Conservation (phyloP, 2,888 invertebrate species). For the Acleris sparsana region DNA sequence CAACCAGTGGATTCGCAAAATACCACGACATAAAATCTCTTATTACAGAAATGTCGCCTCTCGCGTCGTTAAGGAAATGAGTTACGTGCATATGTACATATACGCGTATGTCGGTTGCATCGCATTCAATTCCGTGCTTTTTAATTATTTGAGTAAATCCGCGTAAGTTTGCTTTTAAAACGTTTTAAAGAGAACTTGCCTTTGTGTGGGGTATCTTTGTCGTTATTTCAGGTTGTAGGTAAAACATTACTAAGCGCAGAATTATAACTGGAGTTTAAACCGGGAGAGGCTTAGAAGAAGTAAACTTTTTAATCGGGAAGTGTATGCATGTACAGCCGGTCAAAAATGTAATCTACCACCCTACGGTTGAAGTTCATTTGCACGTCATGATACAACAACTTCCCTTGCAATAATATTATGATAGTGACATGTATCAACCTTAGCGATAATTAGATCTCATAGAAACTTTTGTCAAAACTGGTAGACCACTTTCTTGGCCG, state of each 20-base stretch:
- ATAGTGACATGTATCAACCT: too few species aligned
- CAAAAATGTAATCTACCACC: too few species aligned
- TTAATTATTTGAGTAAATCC: conserved; percentile 55
- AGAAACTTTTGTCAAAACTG: too few species aligned
- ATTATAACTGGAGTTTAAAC: not conserved
- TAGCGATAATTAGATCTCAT: too few species aligned
- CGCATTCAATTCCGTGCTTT: conserved; percentile 53
- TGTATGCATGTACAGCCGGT: too few species aligned
- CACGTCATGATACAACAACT: too few species aligned
- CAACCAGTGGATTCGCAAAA: conserved; percentile 37
- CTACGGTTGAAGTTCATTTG: too few species aligned
- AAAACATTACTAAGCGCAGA: not conserved
- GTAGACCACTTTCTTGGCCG: too few species aligned
- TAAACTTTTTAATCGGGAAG: too few species aligned
- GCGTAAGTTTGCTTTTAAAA: conserved; percentile 40
- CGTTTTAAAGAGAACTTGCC: conserved; percentile 35
- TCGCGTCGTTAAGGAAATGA: conserved; percentile 68
- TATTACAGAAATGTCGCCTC: conserved; percentile 52
- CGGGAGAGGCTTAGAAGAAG: too few species aligned
- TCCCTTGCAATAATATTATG: too few species aligned
- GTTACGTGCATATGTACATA: conserved; percentile 46
- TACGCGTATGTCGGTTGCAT: conserved; percentile 41
- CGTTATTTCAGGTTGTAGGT: not conserved
- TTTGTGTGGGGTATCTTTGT: conserved; percentile 16
- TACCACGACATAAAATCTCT: conserved; percentile 49